Conservation (phyloP, 2,888 invertebrate genomes). For the Incurvaria masculella region DNA sequence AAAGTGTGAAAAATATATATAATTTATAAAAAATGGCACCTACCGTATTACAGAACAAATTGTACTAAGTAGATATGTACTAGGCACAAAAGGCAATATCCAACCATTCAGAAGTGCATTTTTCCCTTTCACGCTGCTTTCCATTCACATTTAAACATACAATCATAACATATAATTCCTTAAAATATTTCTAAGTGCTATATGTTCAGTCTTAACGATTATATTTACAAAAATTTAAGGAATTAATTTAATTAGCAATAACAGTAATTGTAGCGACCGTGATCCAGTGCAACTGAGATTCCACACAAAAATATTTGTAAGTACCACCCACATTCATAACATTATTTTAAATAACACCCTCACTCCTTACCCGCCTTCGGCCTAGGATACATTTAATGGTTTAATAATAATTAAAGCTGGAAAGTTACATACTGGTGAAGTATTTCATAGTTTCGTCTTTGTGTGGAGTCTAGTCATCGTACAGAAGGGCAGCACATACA, state of each 20-base stretch:
- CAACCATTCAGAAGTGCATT: conserved; percentile 3
- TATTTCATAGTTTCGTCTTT: not conserved
- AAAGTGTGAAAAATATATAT: not conserved
- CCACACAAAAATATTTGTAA: not conserved
- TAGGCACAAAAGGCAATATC: not conserved
- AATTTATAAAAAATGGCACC: conserved; percentile 5
- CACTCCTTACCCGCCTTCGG: too few relatives aligned
- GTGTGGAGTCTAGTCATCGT: not conserved
- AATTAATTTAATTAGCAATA: not conserved
- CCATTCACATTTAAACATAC: too few relatives aligned
- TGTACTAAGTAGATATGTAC: not conserved
- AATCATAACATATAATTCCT: too few relatives aligned
- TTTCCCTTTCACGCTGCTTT: too few relatives aligned
- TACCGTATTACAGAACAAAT: not conserved
- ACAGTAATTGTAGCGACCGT: not conserved
- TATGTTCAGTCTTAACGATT: not conserved
- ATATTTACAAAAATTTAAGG: not conserved
- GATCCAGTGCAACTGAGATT: not conserved
- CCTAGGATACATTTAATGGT: too few relatives aligned
- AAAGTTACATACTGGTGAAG: not conserved
- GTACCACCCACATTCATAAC: too few relatives aligned
- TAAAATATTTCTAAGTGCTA: too few relatives aligned
- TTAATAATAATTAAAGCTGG: not conserved
- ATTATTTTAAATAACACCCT: too few relatives aligned
- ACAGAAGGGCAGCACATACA: too few relatives aligned